Conservation (phyloP, 2,888 invertebrate species). For the Cataglyphis cursor region DNA sequence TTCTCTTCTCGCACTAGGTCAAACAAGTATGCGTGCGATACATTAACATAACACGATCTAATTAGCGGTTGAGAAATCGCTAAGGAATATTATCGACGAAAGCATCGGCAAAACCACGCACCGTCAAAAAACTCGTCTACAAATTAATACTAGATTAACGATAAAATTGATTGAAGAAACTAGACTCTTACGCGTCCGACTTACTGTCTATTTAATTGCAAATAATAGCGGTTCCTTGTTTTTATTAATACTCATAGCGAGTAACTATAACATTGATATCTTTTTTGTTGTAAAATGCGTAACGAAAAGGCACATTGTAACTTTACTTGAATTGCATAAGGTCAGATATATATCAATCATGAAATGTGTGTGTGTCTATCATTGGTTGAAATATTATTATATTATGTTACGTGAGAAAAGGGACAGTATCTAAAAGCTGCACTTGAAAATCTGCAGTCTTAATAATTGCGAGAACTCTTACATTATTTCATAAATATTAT, state of each 20-base stretch:
- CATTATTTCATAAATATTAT: not conserved
- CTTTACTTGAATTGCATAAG: constrained; percentile 13
- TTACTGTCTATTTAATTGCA: constrained; percentile 29
- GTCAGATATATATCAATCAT: not conserved
- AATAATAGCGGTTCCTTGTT: constrained; percentile 29
- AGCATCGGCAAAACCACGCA: constrained; percentile 41
- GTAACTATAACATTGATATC: not conserved
- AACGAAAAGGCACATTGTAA: not conserved
- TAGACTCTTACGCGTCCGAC: constrained; percentile 16
- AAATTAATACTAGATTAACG: constrained; percentile 34
- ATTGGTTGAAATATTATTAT: not conserved
- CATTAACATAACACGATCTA: constrained; percentile 54
- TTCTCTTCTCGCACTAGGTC: not conserved
- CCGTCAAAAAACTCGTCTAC: constrained; percentile 46
- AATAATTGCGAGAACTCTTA: not conserved
- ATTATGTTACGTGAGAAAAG: not conserved
- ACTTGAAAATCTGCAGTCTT: not conserved
- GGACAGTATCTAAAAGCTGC: not conserved
- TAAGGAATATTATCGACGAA: constrained; percentile 30
- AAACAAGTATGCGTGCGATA: not conserved
- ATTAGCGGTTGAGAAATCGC: constrained; percentile 54
- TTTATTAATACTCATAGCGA: constrained; percentile 1
- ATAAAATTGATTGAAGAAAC: constrained; percentile 15
- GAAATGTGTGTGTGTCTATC: not conserved
- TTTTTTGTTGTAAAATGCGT: not conserved